Evolutionary conservation across 2,797 vertebrate species (phyloP).

Genomic region (Xenops minutus): DNA sequence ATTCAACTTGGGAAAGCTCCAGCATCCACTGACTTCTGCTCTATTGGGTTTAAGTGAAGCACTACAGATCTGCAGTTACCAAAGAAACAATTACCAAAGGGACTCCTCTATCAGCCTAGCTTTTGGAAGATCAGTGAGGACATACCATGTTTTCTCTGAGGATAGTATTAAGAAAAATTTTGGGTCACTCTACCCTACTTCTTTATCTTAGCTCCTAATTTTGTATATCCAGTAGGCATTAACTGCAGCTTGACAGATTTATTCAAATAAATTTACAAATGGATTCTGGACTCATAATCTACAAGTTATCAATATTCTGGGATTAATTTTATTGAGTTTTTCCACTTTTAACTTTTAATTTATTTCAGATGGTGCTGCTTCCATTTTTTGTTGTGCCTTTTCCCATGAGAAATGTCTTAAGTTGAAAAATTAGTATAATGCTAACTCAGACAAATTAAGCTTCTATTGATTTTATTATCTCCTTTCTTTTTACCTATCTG

Average conservation of each 20-base stretch:
- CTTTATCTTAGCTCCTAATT: not conserved
- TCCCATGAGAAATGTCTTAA: not conserved
- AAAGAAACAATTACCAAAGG: not conserved
- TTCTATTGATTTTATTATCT: not conserved
- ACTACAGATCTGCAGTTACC: not conserved
- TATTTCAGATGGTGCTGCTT: not conserved
- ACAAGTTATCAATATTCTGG: not conserved
- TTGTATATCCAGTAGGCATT: not conserved
- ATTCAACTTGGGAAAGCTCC: not conserved
- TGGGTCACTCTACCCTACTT: not conserved
- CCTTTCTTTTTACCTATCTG: not conserved
- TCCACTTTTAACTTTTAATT: not conserved
- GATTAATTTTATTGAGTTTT: not conserved
- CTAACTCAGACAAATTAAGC: not conserved
- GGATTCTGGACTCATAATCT: not conserved
- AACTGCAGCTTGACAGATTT: not conserved
- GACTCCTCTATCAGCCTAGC: not conserved
- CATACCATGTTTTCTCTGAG: not conserved
- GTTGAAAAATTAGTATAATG: not conserved
- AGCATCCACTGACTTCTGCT: not conserved
- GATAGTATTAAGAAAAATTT: not conserved
- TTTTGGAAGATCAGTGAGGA: not conserved
- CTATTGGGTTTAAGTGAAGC: rapidly evolving
- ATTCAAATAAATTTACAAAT: not conserved
- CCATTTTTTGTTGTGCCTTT: not conserved